phyloP scores from a whole-genome alignment of 2,113 vertebrate species.

The Nesogale talazaci region DNA sequence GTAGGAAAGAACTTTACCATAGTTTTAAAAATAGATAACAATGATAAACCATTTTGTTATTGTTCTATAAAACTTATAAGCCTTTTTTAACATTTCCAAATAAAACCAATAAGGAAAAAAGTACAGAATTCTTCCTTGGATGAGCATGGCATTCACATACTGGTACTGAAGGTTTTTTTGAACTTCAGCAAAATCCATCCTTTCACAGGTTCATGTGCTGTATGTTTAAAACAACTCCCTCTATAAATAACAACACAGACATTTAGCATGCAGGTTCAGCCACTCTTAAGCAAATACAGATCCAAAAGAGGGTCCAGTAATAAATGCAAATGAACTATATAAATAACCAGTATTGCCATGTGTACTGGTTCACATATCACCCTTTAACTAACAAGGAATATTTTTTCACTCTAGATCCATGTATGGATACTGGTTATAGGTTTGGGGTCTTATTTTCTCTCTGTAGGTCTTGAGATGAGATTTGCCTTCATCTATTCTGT shows the following conservation, averaged over 20 bases:
- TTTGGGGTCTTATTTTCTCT: not conserved
- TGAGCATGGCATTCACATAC: not conserved
- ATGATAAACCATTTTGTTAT: not conserved
- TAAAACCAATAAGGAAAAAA: slow-evolving; percentile 6
- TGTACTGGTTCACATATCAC: not conserved
- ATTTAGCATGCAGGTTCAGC: not conserved
- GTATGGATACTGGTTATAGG: not conserved
- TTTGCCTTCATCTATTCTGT: not conserved
- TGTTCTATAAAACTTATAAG: not conserved
- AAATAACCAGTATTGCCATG: not conserved
- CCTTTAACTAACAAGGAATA: not conserved
- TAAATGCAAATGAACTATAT: not conserved
- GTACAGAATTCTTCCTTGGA: not conserved
- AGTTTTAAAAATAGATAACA: not conserved
- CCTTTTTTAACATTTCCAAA: not conserved
- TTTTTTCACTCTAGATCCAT: not conserved
- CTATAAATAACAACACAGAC: not conserved
- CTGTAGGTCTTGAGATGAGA: not conserved
- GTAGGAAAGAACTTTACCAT: not conserved
- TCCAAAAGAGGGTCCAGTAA: not conserved
- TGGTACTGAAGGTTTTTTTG: not conserved
- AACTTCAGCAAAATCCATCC: not conserved
- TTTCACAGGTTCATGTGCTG: not conserved
- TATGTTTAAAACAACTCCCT: not conserved
- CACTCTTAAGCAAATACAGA: not conserved